Base-by-base conservation (phyloP, 1,140 invertebrate species). In the Centruroides vittatus region DNA sequence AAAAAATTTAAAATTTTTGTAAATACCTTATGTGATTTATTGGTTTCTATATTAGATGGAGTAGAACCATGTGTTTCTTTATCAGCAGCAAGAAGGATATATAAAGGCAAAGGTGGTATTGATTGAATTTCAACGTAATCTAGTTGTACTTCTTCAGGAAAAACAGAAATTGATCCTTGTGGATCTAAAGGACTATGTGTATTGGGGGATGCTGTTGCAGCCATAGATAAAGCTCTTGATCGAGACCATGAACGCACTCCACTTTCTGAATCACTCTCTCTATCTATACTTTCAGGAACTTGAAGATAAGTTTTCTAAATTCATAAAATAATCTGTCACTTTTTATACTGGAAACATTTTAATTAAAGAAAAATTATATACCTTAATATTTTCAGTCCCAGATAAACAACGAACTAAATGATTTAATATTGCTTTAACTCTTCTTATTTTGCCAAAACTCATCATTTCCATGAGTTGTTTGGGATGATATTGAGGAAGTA, bases 401-500 rank as follows among this genome's bases (percentile, higher is more conserved):
- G 70, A 67, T 10, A 78, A 58, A 56, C 72, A 76, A n/a, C 79
- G 82, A 11, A 98, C 91, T 49, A 99, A 78, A 80, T 99, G 96
- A 3, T 92, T 86, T 48, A 99, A 77, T 62, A 99, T 99, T 0
- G 95, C 94, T 74, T 98, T 98, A 0, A 99, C 96, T 82, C 93
- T 91, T 68, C 89, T 78, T 47, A 96, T 95, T 78, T 98, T 98
- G 0, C 97, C 97, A 60, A 93, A 97, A 75, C 98, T 98, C 0
- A 99, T 77, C n/a, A 99, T 75, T 73, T 99, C 96, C 86, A 98
- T 97, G 4, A 99, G 75, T 70, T 98, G 94, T 71, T 97, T 96
- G 0, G 96, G 96, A 80, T 99, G 97, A 75, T 99, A 99, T 70
- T 99, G 97, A 0, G 97, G 96, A 62, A 99, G 74, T n/a, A 98